A percentile compares a stretch with the other conserved stretches of the same genome.
Conservation (phyloP, 2,113 vertebrate genomes). For the Gymnarchus niloticus region DNA sequence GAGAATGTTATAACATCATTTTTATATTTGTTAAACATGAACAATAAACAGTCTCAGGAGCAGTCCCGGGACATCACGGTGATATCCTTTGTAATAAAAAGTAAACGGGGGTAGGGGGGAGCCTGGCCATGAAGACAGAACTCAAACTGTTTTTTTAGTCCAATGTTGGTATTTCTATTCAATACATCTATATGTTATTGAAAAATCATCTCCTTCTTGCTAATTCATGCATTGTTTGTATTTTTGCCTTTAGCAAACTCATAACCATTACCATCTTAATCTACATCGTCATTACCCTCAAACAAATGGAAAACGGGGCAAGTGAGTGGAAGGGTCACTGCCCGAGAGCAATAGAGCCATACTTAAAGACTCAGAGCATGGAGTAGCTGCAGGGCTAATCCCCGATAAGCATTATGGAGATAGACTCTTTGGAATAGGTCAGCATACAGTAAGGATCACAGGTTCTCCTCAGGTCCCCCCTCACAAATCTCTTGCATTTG, state of each 20-base stretch:
- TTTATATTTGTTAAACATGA: no score
- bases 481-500: not conserved
- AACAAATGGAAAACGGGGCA: not conserved
- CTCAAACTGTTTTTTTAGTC: not conserved
- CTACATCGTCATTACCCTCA: not conserved
- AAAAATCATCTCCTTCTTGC: not conserved
- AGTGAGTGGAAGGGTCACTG: not conserved
- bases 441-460: slow-evolving; percentile 13
- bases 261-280: not conserved
- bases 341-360: not conserved
- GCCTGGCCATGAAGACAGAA: no score
- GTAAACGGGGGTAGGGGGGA: not conserved
- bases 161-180: not conserved
- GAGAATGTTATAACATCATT: not conserved
- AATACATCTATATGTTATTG: no score
- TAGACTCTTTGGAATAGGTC: slow-evolving; percentile 34
- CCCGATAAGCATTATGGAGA: slow-evolving; percentile 47
- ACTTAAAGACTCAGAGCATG: not conserved
- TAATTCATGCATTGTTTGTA: not conserved
- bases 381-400: slow-evolving; percentile 49
- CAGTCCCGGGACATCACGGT: not conserved
- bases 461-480: not conserved
- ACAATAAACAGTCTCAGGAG: not conserved
- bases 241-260: not conserved
- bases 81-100: not conserved